phyloP scores from a whole-genome alignment of 2,888 invertebrate genomes.

The Nephrocerus scutellatus region DNA sequence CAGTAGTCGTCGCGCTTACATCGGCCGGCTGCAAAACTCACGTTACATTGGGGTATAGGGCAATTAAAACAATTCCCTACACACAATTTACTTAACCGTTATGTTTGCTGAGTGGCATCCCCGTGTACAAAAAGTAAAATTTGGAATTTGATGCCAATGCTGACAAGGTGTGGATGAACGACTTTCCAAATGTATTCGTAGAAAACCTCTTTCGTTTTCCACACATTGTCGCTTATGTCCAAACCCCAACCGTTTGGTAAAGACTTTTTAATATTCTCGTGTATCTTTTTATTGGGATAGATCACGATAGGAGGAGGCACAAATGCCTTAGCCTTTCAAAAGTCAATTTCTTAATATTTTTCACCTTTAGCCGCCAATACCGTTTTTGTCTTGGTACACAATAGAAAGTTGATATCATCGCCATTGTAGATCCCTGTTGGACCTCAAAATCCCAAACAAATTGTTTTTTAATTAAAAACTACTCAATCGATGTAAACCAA shows the following conservation, averaged over 20 bases:
- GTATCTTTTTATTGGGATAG: slow-evolving; percentile 4
- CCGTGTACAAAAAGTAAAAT: slow-evolving; percentile 12
- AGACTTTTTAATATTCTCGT: slow-evolving; percentile 4
- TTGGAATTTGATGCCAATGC: slow-evolving; percentile 2
- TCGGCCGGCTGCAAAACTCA: slow-evolving; percentile 4
- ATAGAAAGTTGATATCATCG: slow-evolving; percentile 2
- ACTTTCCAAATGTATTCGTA: slow-evolving; percentile 12
- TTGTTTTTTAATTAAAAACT: slow-evolving; percentile 2
- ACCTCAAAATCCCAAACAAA: slow-evolving; percentile 1
- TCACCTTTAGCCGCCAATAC: slow-evolving; percentile 5
- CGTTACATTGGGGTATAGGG: slow-evolving; percentile 8
- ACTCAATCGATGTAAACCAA: not conserved
- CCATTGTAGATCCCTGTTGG: slow-evolving; percentile 3
- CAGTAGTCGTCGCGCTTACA: no score
- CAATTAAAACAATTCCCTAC: slow-evolving; percentile 5
- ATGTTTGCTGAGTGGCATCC: slow-evolving; percentile 6
- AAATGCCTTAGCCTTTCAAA: not conserved
- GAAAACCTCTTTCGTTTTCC: slow-evolving; percentile 10
- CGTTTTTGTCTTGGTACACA: slow-evolving; percentile 1
- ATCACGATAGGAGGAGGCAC: no score
- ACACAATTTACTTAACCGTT: slow-evolving; percentile 11
- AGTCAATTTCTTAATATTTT: slow-evolving; percentile 2
- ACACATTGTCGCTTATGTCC: slow-evolving; percentile 5
- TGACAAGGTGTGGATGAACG: slow-evolving; percentile 6
- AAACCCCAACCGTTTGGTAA: slow-evolving; percentile 9